phyloP scores from a whole-genome alignment of 2,113 vertebrate species.

The Psilopsiagon aymara region DNA sequence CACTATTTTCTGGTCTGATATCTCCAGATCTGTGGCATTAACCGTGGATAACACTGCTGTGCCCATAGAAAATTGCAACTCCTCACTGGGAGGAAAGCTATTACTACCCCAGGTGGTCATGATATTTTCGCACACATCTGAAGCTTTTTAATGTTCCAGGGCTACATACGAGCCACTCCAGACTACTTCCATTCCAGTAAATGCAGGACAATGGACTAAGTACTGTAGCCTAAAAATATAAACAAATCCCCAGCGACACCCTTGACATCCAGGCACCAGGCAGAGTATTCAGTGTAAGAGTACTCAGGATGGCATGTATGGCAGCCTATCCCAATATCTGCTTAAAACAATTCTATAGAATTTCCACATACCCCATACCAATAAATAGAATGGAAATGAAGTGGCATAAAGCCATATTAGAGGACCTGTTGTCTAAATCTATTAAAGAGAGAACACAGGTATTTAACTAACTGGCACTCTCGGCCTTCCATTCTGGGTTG shows the following conservation, averaged over 20 bases:
- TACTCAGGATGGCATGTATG: not conserved
- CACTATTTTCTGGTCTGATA: slow-evolving; percentile 20
- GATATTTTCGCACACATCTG: not conserved
- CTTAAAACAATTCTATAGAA: not conserved
- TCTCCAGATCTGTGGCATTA: not conserved
- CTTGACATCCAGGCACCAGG: not conserved
- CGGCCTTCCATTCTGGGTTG: not conserved
- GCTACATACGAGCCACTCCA: not conserved
- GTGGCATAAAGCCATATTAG: not conserved
- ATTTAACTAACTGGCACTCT: not conserved
- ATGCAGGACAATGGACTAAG: not conserved
- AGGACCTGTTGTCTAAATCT: not conserved
- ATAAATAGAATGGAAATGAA: not conserved
- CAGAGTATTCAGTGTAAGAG: not conserved
- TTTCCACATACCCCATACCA: not conserved
- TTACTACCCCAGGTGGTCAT: not conserved
- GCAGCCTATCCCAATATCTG: not conserved
- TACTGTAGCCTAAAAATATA: not conserved
- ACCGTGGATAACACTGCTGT: not conserved
- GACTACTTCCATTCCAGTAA: not conserved
- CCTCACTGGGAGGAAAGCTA: not conserved
- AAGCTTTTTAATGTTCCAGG: not conserved
- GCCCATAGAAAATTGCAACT: not conserved
- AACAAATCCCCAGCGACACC: not conserved
- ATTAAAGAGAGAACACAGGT: not conserved